Base-by-base conservation (phyloP, 1,140 invertebrate genomes). In the Phthorimaea operculella region DNA sequence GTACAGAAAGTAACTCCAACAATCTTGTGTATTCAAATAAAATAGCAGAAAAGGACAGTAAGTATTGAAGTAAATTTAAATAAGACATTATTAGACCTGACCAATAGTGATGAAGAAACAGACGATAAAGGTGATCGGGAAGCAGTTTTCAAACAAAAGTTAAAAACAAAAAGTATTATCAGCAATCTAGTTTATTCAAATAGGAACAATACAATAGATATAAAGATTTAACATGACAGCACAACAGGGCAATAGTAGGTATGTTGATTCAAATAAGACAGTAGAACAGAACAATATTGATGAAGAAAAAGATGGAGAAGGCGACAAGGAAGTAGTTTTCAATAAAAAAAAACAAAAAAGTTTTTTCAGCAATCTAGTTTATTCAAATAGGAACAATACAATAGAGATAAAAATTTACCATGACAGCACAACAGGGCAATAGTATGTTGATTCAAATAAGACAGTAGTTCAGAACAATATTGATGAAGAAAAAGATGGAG, bases 51-150 rank as follows among this genome's bases (percentile, higher is more conserved):
- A 34, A 81, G 60, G 28, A 79, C 52, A 51, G 78, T 70, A n/a
- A 33, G 78, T 83, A n/a, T n/a, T n/a, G n/a, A n/a, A n/a, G n/a
- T n/a, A 7, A 34, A n/a, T n/a, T 72, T 71, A 79, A 69, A 79
- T 75, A 36, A 81, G 57, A 58, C 76, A 79, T 47, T 79, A n/a
- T 72, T 71, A 79, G 57, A 81, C 76, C 39, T 80, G 60, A 21
- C 78, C 52, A 51, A 79, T 70, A 33, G 78, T 83, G 16, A 79
- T 62, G 39, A 81, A 66, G 59, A 83, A 81, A 14, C 66, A 68
- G n/a, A 75, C 61, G 21, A 60, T 68, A 59, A 83, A 81, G 12
- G 74, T 55, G 15, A 83, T 58, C 7, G 80, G 80, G 61, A 80
- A 81, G 63, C 74, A 81, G 21, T 54, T 64, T 51, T 81, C 76